Evolutionary conservation across 1,140 invertebrate genomes (phyloP), one percentile per base, ranked within the genome.

Genomic region (Leptinotarsa lineolata): DNA sequence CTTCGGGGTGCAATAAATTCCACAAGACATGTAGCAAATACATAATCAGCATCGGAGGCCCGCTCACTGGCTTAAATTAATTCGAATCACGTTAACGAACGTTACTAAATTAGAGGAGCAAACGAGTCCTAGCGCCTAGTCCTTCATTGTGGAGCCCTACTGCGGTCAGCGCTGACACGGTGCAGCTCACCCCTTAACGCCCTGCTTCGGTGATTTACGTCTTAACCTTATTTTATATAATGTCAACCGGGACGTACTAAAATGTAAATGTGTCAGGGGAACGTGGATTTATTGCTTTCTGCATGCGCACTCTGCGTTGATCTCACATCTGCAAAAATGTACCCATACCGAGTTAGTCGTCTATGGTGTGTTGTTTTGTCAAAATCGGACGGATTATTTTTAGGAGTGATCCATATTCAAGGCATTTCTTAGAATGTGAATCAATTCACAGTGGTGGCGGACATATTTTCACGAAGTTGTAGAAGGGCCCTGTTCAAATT

Each of bases 71-170:
- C 79, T 72, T 68, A 80, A 81, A 81, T 81, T 81, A 81, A 81
- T 81, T 80, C 80, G 80, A 76, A 80, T 81, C 80, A 81, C 80
- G 80, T 81, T 81, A 81, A 81, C 80, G 77, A 81, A 80, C 79
- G 79, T 79, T 77, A 80, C 74, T 81, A 80, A 81, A 81, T 81
- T 80, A 80, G 80, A 79, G 76, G 72, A 72, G 74, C 68, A 70
- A 76, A 63, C 24, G 67, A 68, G 46, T 68, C 24, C 68, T 61
- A 63, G 39, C 30, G 69, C 59, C 59, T 63, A 61, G 69, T 71
- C 59, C 30, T 71, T 71, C 69, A 63, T 71, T 63, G 66, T 48
- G n/a, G 66, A 39, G 61, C 20, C 20, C 16, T 30, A 63, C 16
- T 71, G 69, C 69, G 69, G 69, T 71, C 69, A 71, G 45, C 45